Evolutionary conservation across 2,797 vertebrate species (phyloP).

Genomic region (Falco novaeseelandiae): DNA sequence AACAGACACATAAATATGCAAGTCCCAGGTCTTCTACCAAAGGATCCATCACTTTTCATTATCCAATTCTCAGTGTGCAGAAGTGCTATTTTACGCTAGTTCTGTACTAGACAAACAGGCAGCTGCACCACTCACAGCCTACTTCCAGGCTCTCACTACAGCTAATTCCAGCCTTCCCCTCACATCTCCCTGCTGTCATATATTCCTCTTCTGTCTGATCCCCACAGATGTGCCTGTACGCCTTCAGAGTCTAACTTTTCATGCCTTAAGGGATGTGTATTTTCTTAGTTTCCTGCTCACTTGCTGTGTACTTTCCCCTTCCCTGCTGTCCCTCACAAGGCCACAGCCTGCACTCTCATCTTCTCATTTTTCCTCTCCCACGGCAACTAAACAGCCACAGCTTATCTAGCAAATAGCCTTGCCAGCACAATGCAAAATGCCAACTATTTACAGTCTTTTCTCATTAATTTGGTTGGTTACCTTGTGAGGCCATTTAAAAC

Average conservation of each 20-base stretch:
- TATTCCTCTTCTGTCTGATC: background rate
- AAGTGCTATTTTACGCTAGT: background rate
- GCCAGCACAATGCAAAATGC: background rate
- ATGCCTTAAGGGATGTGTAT: background rate
- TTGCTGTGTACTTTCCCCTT: background rate
- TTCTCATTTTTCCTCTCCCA: background rate
- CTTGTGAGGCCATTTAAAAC: background rate
- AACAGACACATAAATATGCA: background rate
- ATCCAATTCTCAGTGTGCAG: background rate
- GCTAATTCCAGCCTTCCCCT: background rate
- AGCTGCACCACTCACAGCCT: slow-evolving; percentile 19
- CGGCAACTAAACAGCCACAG: slow-evolving; percentile 6
- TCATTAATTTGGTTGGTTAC: background rate
- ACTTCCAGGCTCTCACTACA: background rate
- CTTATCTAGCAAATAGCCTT: background rate
- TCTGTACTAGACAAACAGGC: background rate
- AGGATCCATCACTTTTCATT: slow-evolving; percentile 13
- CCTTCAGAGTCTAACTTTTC: background rate
- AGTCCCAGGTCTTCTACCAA: background rate
- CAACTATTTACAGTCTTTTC: background rate
- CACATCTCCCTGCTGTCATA: background rate
- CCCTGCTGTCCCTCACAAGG: background rate
- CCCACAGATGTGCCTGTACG: background rate
- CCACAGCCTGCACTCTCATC: background rate
- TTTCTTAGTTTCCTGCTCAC: background rate